Percentiles rank a stretch among this genome's conserved stretches.
Conservation (phyloP, 2,113 vertebrate species). For the Mastomys natalensis region DNA sequence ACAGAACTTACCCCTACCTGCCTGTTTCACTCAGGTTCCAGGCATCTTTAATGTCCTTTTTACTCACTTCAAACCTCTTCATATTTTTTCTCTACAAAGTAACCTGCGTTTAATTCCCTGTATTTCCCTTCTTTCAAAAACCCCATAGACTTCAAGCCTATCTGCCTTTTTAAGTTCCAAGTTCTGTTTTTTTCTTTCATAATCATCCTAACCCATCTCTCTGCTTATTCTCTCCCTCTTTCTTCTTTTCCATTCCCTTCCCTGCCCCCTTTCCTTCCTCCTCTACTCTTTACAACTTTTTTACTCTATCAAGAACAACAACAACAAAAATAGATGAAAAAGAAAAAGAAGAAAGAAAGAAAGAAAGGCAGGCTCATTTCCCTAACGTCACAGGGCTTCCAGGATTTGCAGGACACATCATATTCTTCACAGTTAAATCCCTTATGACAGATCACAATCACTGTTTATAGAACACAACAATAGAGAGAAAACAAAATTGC, state of each 20-base stretch:
- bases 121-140: not conserved
- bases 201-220: not conserved
- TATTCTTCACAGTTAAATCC: not conserved
- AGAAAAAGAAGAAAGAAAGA: not conserved
- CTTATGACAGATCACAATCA: not conserved
- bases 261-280: not conserved
- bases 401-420: not conserved
- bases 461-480: not conserved
- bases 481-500: not conserved
- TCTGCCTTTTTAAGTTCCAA: not conserved
- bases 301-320: not conserved
- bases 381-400: not conserved
- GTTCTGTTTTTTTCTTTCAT: slow-evolving; percentile 20
- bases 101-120: not conserved
- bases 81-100: slow-evolving; percentile 18
- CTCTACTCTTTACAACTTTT: not conserved
- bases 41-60: slow-evolving; percentile 13
- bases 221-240: not conserved
- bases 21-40: not conserved
- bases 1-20: not conserved
- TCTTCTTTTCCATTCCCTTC: not conserved
- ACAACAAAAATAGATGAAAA: too few relatives aligned
- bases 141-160: not conserved
- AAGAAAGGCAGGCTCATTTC: not conserved
- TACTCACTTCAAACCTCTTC: not conserved